These are phyloP conservation scores for Champsocephalus esox DNA, from an alignment of 2,797 vertebrate species.

Conservation along the genomic window DNA sequence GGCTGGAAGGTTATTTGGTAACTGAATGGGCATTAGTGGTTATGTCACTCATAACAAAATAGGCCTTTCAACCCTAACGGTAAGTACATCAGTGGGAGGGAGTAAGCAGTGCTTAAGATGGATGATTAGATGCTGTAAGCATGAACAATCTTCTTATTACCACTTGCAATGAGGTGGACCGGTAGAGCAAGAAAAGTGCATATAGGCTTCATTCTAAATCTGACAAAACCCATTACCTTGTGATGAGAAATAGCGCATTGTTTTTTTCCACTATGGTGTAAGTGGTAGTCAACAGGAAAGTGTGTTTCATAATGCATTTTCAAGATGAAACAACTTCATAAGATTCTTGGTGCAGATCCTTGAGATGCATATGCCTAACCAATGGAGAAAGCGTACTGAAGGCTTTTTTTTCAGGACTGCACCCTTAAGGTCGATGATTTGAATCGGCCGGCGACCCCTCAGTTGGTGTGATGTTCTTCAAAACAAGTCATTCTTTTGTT, in stretches of 20 bases:
- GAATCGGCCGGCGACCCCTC: too few species aligned
- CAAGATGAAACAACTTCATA: slow-evolving; percentile 34
- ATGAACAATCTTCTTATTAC: slow-evolving; percentile 57
- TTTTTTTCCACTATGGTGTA: slow-evolving; percentile 23
- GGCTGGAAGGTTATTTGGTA: slow-evolving; percentile 26
- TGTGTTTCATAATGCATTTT: slow-evolving; percentile 48
- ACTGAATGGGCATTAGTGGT: neutral
- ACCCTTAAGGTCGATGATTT: too few species aligned
- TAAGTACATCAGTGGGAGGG: slow-evolving; percentile 3
- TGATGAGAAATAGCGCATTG: slow-evolving; percentile 43
- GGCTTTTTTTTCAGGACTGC: too few species aligned
- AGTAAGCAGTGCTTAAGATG: slow-evolving; percentile 19
- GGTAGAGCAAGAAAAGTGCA: slow-evolving; percentile 7
- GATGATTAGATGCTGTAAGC: slow-evolving; percentile 44
- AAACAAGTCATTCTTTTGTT: too few species aligned
- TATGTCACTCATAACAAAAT: slow-evolving; percentile 28
- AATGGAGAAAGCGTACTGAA: neutral
- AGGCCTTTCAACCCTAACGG: slow-evolving; percentile 11
- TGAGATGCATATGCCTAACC: neutral
- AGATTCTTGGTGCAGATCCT: slow-evolving; percentile 4
- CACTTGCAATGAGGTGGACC: slow-evolving; percentile 15
- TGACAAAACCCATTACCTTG: slow-evolving; percentile 54
- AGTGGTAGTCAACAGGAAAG: slow-evolving; percentile 46
- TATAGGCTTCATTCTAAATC: slow-evolving; percentile 36
- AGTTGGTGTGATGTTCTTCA: too few species aligned